Base-by-base conservation (phyloP, 2,113 vertebrate species). In the Toxostoma redivivum region DNA sequence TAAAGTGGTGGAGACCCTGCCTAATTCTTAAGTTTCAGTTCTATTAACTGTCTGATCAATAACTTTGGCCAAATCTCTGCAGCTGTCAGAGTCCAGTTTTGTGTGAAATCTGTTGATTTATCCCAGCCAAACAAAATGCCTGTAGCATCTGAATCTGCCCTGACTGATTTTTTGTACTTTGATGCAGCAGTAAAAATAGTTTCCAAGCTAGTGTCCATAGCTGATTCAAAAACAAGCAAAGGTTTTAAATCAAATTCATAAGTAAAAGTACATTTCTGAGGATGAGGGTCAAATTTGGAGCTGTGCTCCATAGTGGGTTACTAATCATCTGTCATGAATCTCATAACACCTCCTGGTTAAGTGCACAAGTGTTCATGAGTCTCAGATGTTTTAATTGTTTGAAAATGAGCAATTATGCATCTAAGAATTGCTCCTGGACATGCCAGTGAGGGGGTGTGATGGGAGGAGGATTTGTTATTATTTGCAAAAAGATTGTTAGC, bases 381-480 rank as follows among this genome's bases (percentile, higher is more conserved):
- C 24, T 61, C 65, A 86, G 31, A 40, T 48, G 22, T 51, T 92
- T 72, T 67, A 42, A 33, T 72, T 76, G 53, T 74, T 79, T 91
- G 28, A 74, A 76, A 69, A 58, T 37, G 35, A 66, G 50, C 28
- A 74, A 48, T 91, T 72, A 31, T 25, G 13, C 25, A 28, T 28
- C 35, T 78, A 67, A 64, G 51, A 89, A 84, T 81, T 91, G 27
- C 23, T 85, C 47, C 22, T 74, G 37, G 60, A 72, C 9, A 3
- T 40, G 22, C 1, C 1, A 2, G 8, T 11, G n/a, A 35, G 13
- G 23, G 3, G 7, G 5, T 15, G 18, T 13, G 10, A 25, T 50
- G 30, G 19, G 24, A 44, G 21, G 44, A 44, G 23, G 37, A 66
- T 81, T 71, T 95, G 14, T 53, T 86, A 38, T 73, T 65, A 58